Base-by-base conservation (phyloP, 1,140 invertebrate species). In the Lucilia sericata region DNA sequence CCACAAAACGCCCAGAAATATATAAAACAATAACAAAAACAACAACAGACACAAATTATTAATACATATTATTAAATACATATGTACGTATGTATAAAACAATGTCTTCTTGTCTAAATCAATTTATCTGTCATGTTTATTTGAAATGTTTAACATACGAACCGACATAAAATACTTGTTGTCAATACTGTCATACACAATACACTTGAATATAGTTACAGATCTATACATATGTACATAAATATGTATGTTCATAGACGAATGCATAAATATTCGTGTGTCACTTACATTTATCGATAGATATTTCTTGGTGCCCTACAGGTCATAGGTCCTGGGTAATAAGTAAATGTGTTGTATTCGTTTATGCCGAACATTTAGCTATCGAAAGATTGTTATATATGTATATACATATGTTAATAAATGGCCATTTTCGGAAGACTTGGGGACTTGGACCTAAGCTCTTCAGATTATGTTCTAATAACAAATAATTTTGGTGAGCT, bases 41-140 rank as follows among this genome's bases (percentile, higher is more conserved):
- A 14, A 60, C 42, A 42, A 42, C 42, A 42, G 0, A 1, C 2
- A 10, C 42, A 42, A 42, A 42, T 30, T 30, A 30, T 30, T 30
- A 30, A 42, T 42, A 42, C 5, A 42, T 42, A 42, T 42, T 42
- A 42, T 42, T 42, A 42, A 42, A 60, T 30, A 30, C 25, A 30
- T 2, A 30, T 30, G 14, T 17, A 60, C 19, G 3, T 30, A 30
- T 30, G 25, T 30, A 30, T 30, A 21, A 25, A 70, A 70, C 65
- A 19, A 65, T 65, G 60, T 70, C 21, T 19, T 21, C 65, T 70
- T 70, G 65, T 70, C 65, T 19, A 70, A 70, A 70, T 70, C 65
- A 70, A n/a, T 70, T 70, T 70, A 70, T 70, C 65, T 70, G 65
- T 70, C 65, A 70, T 70, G 60, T 70, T 60, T 9, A 70, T 70